These are phyloP conservation scores for Tragulus kanchil DNA, from an alignment of 2,113 vertebrate genomes.

Conservation along the genomic window DNA sequence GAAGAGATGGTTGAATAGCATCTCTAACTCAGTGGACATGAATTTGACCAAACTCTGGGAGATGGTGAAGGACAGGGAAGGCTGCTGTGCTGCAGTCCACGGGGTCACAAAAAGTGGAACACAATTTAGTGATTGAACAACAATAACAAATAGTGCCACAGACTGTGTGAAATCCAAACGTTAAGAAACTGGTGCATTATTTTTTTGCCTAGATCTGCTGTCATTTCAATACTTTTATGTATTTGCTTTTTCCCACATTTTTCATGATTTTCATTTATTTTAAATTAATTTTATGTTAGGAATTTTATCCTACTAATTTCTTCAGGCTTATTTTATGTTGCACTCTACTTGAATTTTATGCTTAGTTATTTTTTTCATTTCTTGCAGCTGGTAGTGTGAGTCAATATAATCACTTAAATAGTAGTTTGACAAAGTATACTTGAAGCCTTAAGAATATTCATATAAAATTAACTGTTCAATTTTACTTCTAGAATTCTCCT, in stretches of 20 bases:
- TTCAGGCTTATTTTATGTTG: not conserved
- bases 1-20: not conserved
- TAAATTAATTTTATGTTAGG: not conserved
- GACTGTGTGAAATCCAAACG: not conserved
- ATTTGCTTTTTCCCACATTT: not conserved
- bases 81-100: not conserved
- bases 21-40: not conserved
- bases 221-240: not conserved
- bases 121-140: not conserved
- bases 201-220: not conserved
- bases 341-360: not conserved
- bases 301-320: constrained; percentile 2
- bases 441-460: not conserved
- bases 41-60: not conserved
- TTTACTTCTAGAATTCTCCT: not conserved
- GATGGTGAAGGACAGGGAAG: not conserved
- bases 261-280: not conserved
- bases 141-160: not conserved
- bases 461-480: not conserved
- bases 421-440: not conserved
- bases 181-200: not conserved
- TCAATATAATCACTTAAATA: not conserved
- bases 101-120: not conserved
- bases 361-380: not conserved
- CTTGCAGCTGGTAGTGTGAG: not conserved